Evolutionary conservation across 2,797 vertebrate species (phyloP).

Genomic region (Bryconaethiops microstoma): DNA sequence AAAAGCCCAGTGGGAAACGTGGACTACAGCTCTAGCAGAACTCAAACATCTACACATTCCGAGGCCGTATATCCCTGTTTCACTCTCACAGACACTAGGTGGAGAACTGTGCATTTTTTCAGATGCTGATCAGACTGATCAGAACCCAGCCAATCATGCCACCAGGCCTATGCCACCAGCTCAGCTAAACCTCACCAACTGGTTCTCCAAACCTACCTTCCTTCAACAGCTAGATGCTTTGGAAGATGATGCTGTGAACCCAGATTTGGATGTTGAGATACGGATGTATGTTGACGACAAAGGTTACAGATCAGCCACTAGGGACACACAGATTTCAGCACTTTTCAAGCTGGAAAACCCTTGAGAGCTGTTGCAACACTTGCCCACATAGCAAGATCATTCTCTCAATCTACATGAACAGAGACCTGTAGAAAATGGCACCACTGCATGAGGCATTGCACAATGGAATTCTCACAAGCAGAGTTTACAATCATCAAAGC

Average conservation of each 20-base stretch:
- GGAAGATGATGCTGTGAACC: neutral
- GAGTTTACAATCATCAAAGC: too few species aligned
- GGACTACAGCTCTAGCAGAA: neutral
- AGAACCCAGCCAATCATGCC: neutral
- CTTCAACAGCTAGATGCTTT: neutral
- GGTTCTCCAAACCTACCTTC: neutral
- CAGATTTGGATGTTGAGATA: slow-evolving; percentile 33
- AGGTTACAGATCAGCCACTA: neutral
- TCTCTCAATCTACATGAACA: neutral
- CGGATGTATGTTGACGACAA: slow-evolving; percentile 13
- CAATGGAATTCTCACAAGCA: neutral
- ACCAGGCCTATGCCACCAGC: too few species aligned
- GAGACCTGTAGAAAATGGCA: neutral
- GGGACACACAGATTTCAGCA: slow-evolving; percentile 7
- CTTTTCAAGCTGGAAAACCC: slow-evolving; percentile 30
- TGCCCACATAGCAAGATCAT: slow-evolving; percentile 20
- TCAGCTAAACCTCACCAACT: neutral
- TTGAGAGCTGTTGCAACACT: slow-evolving; percentile 27
- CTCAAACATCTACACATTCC: neutral
- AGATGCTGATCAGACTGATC: neutral
- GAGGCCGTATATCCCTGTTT: too few species aligned
- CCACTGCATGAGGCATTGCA: neutral
- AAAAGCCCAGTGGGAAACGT: neutral
- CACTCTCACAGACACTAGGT: too few species aligned
- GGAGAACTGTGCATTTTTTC: neutral